A percentile compares a stretch with the other conserved stretches of the same genome.
Conservation (phyloP, 2,113 vertebrate species). For the Tetrao urogallus region DNA sequence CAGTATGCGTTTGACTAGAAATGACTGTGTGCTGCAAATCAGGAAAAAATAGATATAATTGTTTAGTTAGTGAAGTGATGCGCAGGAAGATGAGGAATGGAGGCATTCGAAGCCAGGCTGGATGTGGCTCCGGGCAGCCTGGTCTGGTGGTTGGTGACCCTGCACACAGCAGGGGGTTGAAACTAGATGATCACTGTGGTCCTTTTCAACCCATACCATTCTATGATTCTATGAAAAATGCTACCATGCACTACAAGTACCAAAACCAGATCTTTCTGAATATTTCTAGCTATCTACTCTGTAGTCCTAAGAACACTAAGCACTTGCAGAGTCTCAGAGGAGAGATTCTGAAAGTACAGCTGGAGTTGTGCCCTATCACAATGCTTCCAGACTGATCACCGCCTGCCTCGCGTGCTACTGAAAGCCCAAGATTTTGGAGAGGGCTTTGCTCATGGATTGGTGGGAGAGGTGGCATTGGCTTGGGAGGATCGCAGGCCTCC, state of each 20-base stretch:
- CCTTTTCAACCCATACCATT: too few species aligned
- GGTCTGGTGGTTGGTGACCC: too few species aligned
- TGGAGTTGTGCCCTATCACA: neutral
- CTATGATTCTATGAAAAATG: neutral
- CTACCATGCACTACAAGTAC: neutral
- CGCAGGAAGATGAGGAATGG: neutral
- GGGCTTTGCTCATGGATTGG: neutral
- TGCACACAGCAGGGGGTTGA: too few species aligned
- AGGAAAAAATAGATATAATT: neutral
- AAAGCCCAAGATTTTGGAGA: neutral
- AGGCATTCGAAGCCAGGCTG: too few species aligned
- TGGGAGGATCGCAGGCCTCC: neutral
- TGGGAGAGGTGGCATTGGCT: neutral
- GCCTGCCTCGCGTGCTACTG: neutral
- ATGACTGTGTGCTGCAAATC: constrained; percentile 40
- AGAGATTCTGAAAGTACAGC: neutral
- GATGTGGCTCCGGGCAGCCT: too few species aligned
- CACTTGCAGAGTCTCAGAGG: neutral
- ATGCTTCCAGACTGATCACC: neutral
- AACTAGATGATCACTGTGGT: too few species aligned
- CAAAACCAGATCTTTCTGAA: neutral
- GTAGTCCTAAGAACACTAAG: neutral
- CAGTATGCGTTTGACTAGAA: constrained; percentile 51
- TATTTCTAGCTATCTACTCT: neutral
- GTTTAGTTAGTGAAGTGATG: neutral